Conservation (phyloP, 2,888 invertebrate species). For the Dynastes grantii region DNA sequence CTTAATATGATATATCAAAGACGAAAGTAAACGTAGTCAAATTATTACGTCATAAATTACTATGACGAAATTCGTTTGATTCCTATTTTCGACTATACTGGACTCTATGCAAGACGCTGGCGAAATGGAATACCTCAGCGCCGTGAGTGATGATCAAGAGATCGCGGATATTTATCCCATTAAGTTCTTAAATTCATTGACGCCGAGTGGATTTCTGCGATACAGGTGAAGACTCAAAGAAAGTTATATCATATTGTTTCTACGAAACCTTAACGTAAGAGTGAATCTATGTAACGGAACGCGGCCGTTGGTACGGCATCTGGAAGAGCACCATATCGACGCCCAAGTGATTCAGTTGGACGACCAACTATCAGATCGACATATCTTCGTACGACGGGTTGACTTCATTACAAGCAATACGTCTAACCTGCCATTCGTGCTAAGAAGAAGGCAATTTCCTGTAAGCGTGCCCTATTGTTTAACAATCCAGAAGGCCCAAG, state of each 20-base stretch:
- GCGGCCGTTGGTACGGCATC: constrained; percentile 21
- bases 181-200: constrained; percentile 53
- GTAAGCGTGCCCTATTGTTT: constrained; percentile 58
- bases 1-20: too few relatives aligned
- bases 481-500: constrained; percentile 62
- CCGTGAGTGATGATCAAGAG: constrained; percentile 37
- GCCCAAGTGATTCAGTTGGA: constrained; percentile 20
- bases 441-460: too few relatives aligned
- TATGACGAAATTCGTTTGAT: too few relatives aligned
- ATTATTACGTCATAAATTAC: too few relatives aligned
- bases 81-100: too few relatives aligned
- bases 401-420: constrained; percentile 41
- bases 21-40: too few relatives aligned
- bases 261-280: too few relatives aligned
- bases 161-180: constrained; percentile 29
- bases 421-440: constrained; percentile 41
- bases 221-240: too few relatives aligned
- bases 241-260: too few relatives aligned
- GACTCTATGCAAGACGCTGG: too few relatives aligned
- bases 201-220: too few relatives aligned
- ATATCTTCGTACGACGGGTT: constrained; percentile 37
- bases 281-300: constrained; percentile 36
- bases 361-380: neutral
- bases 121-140: neutral
- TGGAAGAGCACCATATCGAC: constrained; percentile 25